Evolutionary conservation across 2,797 vertebrate genomes (phyloP).

Genomic region (Pipistrellus pipistrellus): DNA sequence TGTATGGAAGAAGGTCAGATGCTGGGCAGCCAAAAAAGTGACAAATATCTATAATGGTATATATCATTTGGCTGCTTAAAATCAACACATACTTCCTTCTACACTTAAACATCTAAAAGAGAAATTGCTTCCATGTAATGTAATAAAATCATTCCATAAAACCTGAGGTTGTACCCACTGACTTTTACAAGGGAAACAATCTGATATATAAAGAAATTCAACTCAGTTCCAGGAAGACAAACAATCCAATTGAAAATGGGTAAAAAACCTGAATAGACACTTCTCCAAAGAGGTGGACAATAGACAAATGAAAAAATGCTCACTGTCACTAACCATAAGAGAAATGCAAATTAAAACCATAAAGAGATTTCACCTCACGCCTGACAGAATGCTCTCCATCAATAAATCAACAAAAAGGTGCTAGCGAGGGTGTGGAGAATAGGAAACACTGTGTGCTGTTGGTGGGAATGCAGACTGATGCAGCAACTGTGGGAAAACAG

Average conservation of each 20-base stretch:
- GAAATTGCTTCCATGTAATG: slow-evolving; percentile 9
- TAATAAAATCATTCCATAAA: slow-evolving; percentile 39
- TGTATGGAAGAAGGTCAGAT: not conserved
- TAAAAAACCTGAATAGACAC: not conserved
- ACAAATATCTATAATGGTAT: not conserved
- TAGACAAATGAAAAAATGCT: not conserved
- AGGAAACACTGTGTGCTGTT: not conserved
- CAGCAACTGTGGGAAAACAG: not conserved
- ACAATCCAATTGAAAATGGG: not conserved
- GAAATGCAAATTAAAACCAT: not conserved
- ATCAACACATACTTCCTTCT: not conserved
- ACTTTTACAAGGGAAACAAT: not conserved
- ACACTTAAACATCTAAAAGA: not conserved
- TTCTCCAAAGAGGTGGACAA: not conserved
- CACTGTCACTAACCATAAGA: not conserved
- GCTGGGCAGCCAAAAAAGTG: not conserved
- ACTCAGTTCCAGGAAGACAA: not conserved
- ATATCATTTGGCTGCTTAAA: slow-evolving; percentile 2
- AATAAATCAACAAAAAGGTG: not conserved
- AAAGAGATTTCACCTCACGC: not conserved
- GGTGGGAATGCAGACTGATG: not conserved
- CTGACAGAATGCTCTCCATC: not conserved
- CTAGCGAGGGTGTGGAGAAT: not conserved
- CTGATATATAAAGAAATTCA: not conserved
- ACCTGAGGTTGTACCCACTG: not conserved